Conservation (phyloP, 1,140 invertebrate species). For the Lordiphosa clarofinis region DNA sequence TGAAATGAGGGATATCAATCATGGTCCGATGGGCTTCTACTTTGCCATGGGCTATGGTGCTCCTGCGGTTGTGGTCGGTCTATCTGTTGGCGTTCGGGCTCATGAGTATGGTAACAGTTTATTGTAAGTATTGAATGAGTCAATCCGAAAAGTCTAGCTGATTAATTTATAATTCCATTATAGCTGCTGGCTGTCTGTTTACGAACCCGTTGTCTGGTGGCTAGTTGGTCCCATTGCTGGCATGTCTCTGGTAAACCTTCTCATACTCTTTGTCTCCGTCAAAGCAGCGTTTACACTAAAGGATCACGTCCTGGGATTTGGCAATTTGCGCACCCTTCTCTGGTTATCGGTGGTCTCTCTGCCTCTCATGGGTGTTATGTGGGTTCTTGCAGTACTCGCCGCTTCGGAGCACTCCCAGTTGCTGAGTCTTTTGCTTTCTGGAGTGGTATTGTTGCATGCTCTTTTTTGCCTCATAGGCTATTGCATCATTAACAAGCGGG, state of each 20-base stretch:
- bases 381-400: constrained; percentile 90
- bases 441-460: constrained; percentile 86
- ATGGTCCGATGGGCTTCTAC: constrained; percentile 96
- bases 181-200: constrained; percentile 96
- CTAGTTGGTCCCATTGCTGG: constrained; percentile 91
- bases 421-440: constrained; percentile 87
- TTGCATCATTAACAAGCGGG: constrained; percentile 89
- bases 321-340: constrained; percentile 92
- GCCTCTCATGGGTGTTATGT: constrained; percentile 88
- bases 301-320: constrained; percentile 93
- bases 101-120: constrained; percentile 96
- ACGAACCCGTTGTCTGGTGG: constrained; percentile 95
- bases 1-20: constrained; percentile 97
- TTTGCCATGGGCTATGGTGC: constrained; percentile 97
- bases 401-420: constrained; percentile 89
- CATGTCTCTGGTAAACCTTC: constrained; percentile 88
- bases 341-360: constrained; percentile 90
- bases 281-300: constrained; percentile 94
- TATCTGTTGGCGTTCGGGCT: constrained; percentile 95
- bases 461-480: constrained; percentile 90
- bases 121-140: constrained; percentile 86
- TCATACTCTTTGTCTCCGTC: constrained; percentile 91
- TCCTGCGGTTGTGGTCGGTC: constrained; percentile 93
- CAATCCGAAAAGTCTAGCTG: background rate
- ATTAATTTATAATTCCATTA: constrained; percentile 23